Conservation (phyloP, 1,140 invertebrate genomes). For the Conopomorpha cramerella region DNA sequence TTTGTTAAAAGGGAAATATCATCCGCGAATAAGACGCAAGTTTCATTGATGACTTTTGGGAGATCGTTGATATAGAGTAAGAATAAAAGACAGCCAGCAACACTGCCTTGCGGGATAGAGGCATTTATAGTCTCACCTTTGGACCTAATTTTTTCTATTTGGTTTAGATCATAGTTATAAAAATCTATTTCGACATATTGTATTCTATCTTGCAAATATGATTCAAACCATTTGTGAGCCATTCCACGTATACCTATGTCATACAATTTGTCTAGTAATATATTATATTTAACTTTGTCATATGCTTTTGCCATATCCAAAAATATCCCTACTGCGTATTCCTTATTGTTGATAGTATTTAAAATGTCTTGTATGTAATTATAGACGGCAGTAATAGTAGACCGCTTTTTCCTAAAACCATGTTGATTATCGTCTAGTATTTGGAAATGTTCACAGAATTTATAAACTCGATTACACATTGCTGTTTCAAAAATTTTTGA, state of each 20-base stretch:
- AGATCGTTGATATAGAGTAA: background rate
- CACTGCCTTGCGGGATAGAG: background rate
- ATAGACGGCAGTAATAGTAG: background rate
- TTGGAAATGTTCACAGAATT: constrained; percentile 4
- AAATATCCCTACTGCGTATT: background rate
- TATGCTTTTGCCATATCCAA: constrained; percentile 2
- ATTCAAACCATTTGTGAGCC: constrained; percentile 1
- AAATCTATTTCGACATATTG: constrained; percentile 1
- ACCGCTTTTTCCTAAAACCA: background rate
- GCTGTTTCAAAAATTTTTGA: constrained; percentile 7
- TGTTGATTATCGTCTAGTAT: constrained; percentile 4
- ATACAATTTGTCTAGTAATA: constrained; percentile 1
- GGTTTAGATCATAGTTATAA: background rate
- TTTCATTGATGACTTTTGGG: background rate
- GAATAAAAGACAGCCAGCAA: background rate
- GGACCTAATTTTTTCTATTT: background rate
- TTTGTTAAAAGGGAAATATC: background rate
- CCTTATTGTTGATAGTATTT: constrained; percentile 1
- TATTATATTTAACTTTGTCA: background rate
- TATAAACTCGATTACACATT: constrained; percentile 1
- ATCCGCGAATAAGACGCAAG: background rate
- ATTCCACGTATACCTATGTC: background rate
- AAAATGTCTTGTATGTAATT: constrained; percentile 4
- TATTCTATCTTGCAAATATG: background rate
- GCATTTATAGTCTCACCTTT: background rate